phyloP scores from a whole-genome alignment of 2,888 invertebrate species.

The Pegoplata infirma region DNA sequence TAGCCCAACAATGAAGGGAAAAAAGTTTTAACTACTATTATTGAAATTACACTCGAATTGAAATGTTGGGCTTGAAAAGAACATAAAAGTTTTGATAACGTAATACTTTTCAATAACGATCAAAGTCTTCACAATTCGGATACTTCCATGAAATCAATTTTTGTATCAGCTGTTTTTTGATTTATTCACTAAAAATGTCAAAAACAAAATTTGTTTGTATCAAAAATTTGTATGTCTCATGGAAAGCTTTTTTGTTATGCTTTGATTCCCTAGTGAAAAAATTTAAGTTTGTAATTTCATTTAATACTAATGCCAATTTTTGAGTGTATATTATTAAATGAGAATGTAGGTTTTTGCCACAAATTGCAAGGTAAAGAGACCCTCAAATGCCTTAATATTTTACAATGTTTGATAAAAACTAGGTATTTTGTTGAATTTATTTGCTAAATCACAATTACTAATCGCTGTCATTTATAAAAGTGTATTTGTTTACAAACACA shows the following conservation, averaged over 20 bases:
- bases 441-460: conserved; percentile 48
- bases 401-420: neutral
- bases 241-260: too few species aligned
- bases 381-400: conserved; percentile 2
- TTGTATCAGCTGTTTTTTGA: too few species aligned
- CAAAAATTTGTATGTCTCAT: too few species aligned
- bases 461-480: conserved; percentile 42
- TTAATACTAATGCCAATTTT: neutral
- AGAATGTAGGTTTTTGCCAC: neutral
- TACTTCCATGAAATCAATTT: too few species aligned
- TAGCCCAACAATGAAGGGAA: conserved; percentile 15
- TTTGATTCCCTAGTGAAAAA: too few species aligned
- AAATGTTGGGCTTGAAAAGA: conserved; percentile 8
- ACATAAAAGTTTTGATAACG: too few species aligned
- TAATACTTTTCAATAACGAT: too few species aligned
- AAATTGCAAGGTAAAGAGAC: neutral
- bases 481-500: neutral
- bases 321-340: neutral
- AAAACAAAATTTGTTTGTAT: too few species aligned
- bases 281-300: too few species aligned
- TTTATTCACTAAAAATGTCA: too few species aligned
- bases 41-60: conserved; percentile 4
- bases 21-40: neutral
- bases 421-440: conserved; percentile 31
- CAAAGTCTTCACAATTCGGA: too few species aligned